These are phyloP conservation scores for Octopus bimaculoides DNA, from an alignment of 1,140 invertebrate genomes.

Conservation along the genomic window DNA sequence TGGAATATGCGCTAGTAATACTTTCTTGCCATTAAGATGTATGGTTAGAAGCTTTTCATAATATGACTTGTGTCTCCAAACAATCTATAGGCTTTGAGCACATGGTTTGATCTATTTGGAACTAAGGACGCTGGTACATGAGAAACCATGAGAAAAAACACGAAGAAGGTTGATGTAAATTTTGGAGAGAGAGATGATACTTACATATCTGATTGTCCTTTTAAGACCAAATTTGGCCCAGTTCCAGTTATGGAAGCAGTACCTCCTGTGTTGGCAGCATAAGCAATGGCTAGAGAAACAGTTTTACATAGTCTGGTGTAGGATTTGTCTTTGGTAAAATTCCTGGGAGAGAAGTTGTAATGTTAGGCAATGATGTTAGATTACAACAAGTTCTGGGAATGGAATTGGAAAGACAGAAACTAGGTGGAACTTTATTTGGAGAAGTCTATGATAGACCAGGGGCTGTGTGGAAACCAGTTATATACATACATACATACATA, in stretches of 20 bases:
- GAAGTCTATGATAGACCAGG: neutral
- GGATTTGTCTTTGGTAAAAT: constrained; percentile 22
- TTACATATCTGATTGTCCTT: constrained; percentile 32
- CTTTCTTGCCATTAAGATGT: no score
- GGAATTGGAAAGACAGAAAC: neutral
- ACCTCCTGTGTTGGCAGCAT: constrained; percentile 78
- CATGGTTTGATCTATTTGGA: no score
- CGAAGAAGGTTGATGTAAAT: no score
- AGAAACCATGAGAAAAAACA: no score
- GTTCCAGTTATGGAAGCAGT: constrained; percentile 84
- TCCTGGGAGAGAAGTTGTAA: constrained; percentile 6
- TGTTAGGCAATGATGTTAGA: neutral
- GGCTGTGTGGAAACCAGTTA: no score
- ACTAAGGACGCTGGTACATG: no score
- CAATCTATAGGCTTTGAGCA: no score
- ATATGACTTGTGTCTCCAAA: no score
- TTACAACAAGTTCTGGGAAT: neutral
- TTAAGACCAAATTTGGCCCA: constrained; percentile 81
- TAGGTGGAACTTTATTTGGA: neutral
- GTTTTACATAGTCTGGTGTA: constrained; percentile 41
- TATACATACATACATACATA: no score
- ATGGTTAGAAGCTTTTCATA: no score
- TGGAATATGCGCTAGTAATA: no score
- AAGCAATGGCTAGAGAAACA: constrained; percentile 70
- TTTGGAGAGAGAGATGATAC: constrained; percentile 9